Conservation (phyloP, 2,113 vertebrate species). For the Zosterops borbonicus region DNA sequence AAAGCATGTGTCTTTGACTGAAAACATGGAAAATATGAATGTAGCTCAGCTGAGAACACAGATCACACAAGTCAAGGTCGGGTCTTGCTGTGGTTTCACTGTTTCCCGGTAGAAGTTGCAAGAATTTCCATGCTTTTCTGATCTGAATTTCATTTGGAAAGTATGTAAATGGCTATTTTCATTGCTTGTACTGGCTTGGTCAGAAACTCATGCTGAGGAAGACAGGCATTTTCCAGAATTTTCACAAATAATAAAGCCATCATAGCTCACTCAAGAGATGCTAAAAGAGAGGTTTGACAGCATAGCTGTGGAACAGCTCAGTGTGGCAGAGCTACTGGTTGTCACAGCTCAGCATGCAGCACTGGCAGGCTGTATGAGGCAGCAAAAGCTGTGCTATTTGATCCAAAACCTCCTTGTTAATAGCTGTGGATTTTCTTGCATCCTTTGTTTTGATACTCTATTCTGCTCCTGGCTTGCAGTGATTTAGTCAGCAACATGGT, state of each 20-base stretch:
- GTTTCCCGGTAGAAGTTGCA: constrained; percentile 24
- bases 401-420: not conserved
- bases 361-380: not conserved
- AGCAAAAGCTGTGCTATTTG: not conserved
- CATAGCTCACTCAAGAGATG: not conserved
- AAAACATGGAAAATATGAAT: constrained; percentile 33
- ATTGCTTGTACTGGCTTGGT: not conserved
- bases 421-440: not conserved
- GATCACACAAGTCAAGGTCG: not conserved
- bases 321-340: not conserved
- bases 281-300: not conserved
- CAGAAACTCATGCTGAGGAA: constrained; percentile 18
- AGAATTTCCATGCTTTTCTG: constrained; percentile 53
- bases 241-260: constrained; percentile 1
- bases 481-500: not conserved
- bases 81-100: constrained; percentile 31
- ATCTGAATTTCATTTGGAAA: constrained; percentile 58
- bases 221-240: constrained; percentile 8
- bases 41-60: constrained; percentile 32
- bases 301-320: not conserved
- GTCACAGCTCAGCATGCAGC: not conserved
- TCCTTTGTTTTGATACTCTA: not conserved
- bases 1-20: not conserved
- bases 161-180: constrained; percentile 50
- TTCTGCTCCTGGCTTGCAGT: not conserved